A percentile compares a stretch with the other conserved stretches of the same genome.
Evolutionary conservation across 2,888 invertebrate species (phyloP).

Genomic region (Campopleginae sp.): DNA sequence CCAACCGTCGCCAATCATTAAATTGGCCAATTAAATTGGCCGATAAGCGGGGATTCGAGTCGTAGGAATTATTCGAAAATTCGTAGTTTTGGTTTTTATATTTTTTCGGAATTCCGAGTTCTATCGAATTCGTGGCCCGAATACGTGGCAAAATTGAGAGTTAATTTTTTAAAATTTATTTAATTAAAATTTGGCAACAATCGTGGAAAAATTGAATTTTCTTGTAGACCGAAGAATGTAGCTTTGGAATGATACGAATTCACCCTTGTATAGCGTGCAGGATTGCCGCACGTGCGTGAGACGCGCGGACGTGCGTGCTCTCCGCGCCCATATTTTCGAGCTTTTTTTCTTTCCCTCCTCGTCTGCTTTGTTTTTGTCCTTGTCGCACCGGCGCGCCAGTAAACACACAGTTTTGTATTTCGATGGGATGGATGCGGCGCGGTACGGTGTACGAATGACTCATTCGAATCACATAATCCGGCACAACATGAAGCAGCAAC

Average conservation of each 20-base stretch:
- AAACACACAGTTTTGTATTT: constrained; percentile 11
- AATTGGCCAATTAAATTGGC: no score
- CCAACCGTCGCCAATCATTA: no score
- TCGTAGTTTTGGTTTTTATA: no score
- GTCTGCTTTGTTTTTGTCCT: background rate
- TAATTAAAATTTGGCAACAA: background rate
- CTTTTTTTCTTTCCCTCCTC: constrained; percentile 1
- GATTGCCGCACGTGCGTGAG: background rate
- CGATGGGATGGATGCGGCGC: background rate
- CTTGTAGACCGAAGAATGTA: background rate
- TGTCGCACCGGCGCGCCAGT: background rate
- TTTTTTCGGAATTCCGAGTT: no score
- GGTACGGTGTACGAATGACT: constrained; percentile 36
- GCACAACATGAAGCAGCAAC: background rate
- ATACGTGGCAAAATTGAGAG: no score
- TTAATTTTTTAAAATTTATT: background rate
- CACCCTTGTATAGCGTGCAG: background rate
- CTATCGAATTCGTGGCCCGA: no score
- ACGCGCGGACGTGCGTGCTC: background rate
- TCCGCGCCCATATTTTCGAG: constrained; percentile 24
- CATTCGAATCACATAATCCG: constrained; percentile 33
- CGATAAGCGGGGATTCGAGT: no score
- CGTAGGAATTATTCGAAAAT: no score
- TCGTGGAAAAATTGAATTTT: background rate
- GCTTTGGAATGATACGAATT: background rate